Evolutionary conservation across 2,888 invertebrate genomes (phyloP), one percentile per base, ranked within the genome.

Genomic region (Amiota minor): DNA sequence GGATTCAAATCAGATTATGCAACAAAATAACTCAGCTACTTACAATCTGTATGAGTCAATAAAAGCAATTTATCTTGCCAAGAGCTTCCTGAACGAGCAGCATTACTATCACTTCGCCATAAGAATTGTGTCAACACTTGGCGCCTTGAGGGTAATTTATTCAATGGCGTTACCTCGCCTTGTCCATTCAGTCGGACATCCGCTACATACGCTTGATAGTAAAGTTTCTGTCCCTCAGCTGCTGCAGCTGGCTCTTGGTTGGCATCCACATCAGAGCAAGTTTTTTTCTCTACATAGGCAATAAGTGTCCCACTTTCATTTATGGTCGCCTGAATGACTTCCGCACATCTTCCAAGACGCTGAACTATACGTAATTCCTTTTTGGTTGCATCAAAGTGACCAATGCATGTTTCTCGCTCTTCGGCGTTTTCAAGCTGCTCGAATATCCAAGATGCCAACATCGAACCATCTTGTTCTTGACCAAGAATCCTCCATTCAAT

Each of bases 401-500:
- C 94, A 76, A 94, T 91, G 74, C 89, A 89, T 2, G 90, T 89
- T 75, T 87, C 82, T 0, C 84, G 80, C 4, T 85, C 81, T 73
- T 89, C 89, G 53, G 90, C 85, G 72, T 90, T 89, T 74, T 90
- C 90, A 2, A 79, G 16, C 10, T 80, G 77, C 56, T 88, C 89
- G 64, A 89, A 88, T 75, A 91, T 89, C 95, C 95, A 96, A 45
- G 94, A 92, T 49, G 95, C 91, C 46, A 96, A 88, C 83, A 95
- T 91, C 0, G 92, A 92, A 2, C 94, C 94, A 88, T 95, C 93
- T 88, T 93, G 93, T 86, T 96, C 96, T 89, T 96, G 95, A 0
- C 96, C 95, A 78, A 96, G 89, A 72, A 96, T 91, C 74, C 95
- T 93, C 95, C 95, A 95, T 91, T 95, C 94, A 78, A 93, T 92